Evolutionary conservation across 2,113 vertebrate species (phyloP), one percentile per base, ranked within the genome.

Genomic region (Toxostoma redivivum): DNA sequence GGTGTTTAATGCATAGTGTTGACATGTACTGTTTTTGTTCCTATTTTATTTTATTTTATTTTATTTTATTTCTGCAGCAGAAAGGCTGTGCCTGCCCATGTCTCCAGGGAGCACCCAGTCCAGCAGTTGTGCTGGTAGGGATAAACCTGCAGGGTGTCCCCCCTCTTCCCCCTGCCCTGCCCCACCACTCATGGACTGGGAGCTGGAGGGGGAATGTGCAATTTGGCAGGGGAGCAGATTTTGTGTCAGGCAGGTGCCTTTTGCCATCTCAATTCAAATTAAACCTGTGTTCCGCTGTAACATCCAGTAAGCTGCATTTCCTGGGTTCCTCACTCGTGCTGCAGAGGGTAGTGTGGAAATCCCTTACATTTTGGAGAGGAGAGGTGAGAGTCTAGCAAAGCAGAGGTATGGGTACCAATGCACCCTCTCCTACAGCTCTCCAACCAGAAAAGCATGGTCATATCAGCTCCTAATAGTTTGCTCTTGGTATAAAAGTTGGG

Each of bases 281-380:
- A 42, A 88, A 45, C 6, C 13, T 1, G 1, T 11, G 48, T 28
- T 60, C 7, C 50, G 44, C 48, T 13, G 14, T 7, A 45, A 50
- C 21, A 37, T 2, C 18, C 78, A 19, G 18, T 4, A 21, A 47
- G 30, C 78, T 27, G 84, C 2, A 0, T 9, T 70, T 22, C 51
- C 45, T 4, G 20, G 45, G 60, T 3, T 51, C 11, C n/a, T 81
- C 4, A 0, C 16, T 9, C 1, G 1, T 2, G 3, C 0, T 3
- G 70, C 28, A 5, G 0, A 3, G 37, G n/a, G 5, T 56, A n/a
- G 19, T 11, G 4, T 24, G n/a, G 53, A 14, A 8, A 33, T 64
- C 31, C 44, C 5, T 22, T 5, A 3, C 7, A 38, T 25, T 1
- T 28, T 4, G 8, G 44, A 61, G 51, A 66, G 22, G 17, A 70